phyloP scores from a whole-genome alignment of 2,888 invertebrate species.

The Arge pagana region DNA sequence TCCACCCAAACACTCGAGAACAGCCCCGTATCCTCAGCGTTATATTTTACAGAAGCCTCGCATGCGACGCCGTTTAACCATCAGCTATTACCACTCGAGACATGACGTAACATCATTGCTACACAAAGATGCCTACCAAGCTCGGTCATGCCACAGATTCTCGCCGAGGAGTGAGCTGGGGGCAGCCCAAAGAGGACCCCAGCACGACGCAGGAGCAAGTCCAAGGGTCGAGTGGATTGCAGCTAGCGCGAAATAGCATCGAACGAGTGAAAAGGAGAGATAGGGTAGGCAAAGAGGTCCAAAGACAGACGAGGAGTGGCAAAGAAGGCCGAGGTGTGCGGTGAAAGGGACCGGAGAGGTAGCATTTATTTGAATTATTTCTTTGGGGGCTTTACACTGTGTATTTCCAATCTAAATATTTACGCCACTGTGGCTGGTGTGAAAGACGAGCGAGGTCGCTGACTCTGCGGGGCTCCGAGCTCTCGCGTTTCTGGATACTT shows the following conservation, averaged over 20 bases:
- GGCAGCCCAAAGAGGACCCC: too few species aligned
- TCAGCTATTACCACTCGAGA: slow-evolving; percentile 17
- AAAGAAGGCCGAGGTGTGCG: too few species aligned
- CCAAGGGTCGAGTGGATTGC: too few species aligned
- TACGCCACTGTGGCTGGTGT: slow-evolving; percentile 33
- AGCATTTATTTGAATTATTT: slow-evolving; percentile 44
- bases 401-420: slow-evolving; percentile 48
- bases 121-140: background rate
- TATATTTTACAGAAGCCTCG: background rate
- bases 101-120: slow-evolving; percentile 4
- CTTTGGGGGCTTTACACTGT: slow-evolving; percentile 31
- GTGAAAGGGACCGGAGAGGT: slow-evolving; percentile 4
- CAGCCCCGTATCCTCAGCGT: slow-evolving; percentile 1
- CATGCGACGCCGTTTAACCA: background rate
- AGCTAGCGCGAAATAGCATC: too few species aligned
- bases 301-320: slow-evolving; percentile 8
- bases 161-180: too few species aligned
- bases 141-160: slow-evolving; percentile 10
- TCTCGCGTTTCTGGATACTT: slow-evolving; percentile 1
- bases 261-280: too few species aligned
- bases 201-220: too few species aligned
- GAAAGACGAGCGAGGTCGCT: slow-evolving; percentile 23
- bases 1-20: slow-evolving; percentile 10
- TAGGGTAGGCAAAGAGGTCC: too few species aligned
- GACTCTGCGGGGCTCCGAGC: slow-evolving; percentile 17